Evolutionary conservation across 1,140 invertebrate species (phyloP).

Genomic region (Diabrotica undecimpunctata): DNA sequence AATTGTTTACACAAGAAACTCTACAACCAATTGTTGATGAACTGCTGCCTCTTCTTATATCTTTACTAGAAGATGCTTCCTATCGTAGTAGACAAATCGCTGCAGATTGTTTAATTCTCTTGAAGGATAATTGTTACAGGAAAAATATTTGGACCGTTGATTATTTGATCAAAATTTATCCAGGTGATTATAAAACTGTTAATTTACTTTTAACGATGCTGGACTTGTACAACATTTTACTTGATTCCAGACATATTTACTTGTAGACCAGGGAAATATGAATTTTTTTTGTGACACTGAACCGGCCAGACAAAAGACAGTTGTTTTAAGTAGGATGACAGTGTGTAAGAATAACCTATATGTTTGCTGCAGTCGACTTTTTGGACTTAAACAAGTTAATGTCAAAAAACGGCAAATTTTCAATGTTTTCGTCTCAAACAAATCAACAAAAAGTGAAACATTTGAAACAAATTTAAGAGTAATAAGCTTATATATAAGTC

Average conservation of each 20-base stretch:
- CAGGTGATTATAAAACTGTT: slow-evolving; percentile 26
- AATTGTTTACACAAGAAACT: slow-evolving; percentile 38
- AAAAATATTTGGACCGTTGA: slow-evolving; percentile 35
- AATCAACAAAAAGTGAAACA: no score
- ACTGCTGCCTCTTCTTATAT: slow-evolving; percentile 51
- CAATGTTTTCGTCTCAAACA: no score
- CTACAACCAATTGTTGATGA: slow-evolving; percentile 45
- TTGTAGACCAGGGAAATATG: no score
- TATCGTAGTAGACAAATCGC: slow-evolving; percentile 57
- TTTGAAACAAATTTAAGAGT: no score
- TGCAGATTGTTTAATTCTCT: slow-evolving; percentile 52
- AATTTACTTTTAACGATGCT: neutral
- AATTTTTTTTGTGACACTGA: no score
- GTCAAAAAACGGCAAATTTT: no score
- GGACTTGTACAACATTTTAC: neutral
- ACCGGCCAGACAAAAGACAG: no score
- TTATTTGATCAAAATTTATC: slow-evolving; percentile 41
- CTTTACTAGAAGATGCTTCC: slow-evolving; percentile 59
- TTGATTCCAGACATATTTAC: neutral
- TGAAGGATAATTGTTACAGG: slow-evolving; percentile 44
- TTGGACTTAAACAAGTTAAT: no score
- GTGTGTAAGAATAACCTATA: no score
- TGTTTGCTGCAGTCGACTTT: no score
- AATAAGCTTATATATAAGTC: no score
- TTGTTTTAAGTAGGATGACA: no score